Conservation (phyloP, 2,797 vertebrate species). For the Aphelocoma californica region DNA sequence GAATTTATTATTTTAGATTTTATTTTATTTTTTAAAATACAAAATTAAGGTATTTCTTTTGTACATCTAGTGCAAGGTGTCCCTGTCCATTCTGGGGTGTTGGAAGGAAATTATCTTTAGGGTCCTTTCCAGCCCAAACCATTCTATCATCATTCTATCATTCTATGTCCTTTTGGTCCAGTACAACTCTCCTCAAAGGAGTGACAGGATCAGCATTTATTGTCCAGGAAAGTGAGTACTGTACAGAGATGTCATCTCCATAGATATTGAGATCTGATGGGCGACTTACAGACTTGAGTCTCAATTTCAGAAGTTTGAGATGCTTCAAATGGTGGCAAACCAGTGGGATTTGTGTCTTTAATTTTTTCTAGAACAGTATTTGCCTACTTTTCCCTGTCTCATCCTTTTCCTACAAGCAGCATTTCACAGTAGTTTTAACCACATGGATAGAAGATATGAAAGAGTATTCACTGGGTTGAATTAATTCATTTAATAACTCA, state of each 20-base stretch:
- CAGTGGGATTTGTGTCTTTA: not conserved
- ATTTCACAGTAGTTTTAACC: not conserved
- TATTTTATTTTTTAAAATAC: not conserved
- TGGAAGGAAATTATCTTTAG: not conserved
- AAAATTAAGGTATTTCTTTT: not conserved
- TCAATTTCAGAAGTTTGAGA: not conserved
- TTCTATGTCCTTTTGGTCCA: not conserved
- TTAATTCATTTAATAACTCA: not conserved
- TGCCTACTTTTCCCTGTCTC: not conserved
- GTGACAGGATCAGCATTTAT: not conserved
- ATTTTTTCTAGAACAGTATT: not conserved
- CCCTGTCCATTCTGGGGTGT: no score
- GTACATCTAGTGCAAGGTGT: not conserved
- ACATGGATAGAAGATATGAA: not conserved
- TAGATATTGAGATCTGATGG: not conserved
- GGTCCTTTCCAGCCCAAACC: not conserved
- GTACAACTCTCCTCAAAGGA: not conserved
- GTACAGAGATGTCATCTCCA: not conserved
- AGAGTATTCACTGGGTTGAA: not conserved
- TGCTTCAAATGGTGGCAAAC: not conserved
- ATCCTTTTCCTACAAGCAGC: not conserved
- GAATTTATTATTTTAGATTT: not conserved
- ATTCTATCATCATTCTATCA: not conserved
- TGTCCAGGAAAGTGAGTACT: not conserved
- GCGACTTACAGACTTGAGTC: not conserved